phyloP scores from a whole-genome alignment of 2,113 vertebrate species.

The Sylvicapra grimmia region DNA sequence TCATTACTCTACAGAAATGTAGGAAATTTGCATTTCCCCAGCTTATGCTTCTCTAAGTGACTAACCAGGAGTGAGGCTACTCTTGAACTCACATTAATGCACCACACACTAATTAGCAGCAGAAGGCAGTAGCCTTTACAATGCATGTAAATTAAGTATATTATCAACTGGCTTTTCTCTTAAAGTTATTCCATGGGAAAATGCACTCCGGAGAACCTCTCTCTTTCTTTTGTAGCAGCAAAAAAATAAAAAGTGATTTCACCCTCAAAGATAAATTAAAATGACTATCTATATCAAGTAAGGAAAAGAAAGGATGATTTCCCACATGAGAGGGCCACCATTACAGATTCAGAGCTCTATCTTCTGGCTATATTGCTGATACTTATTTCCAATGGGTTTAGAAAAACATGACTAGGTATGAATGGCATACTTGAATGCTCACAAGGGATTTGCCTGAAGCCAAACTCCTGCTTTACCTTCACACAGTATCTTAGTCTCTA shows the following conservation, averaged over 20 bases:
- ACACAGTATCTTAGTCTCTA: slow-evolving; percentile 25
- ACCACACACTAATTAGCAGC: slow-evolving; percentile 30
- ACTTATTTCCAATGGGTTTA: slow-evolving; percentile 75
- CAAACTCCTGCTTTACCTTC: slow-evolving; percentile 63
- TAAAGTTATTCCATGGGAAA: slow-evolving; percentile 8
- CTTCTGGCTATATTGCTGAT: slow-evolving; percentile 56
- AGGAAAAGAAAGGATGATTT: slow-evolving; percentile 65
- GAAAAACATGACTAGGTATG: slow-evolving; percentile 71
- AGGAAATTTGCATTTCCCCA: slow-evolving; percentile 20
- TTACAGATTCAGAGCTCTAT: slow-evolving; percentile 66
- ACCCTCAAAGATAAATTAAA: slow-evolving; percentile 59
- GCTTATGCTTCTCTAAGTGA: not conserved
- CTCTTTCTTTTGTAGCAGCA: not conserved
- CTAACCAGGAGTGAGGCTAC: slow-evolving; percentile 14
- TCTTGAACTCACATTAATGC: not conserved
- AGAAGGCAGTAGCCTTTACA: slow-evolving; percentile 16
- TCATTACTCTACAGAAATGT: slow-evolving; percentile 8
- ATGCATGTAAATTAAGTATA: slow-evolving; percentile 40
- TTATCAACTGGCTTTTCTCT: not conserved
- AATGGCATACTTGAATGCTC: slow-evolving; percentile 68
- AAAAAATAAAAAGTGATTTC: not conserved
- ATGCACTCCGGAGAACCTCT: slow-evolving; percentile 39
- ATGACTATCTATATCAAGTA: slow-evolving; percentile 62
- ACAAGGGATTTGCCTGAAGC: slow-evolving; percentile 64
- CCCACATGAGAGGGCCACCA: slow-evolving; percentile 64